These are phyloP conservation scores for Enteromius treurensis DNA, from an alignment of 2,797 vertebrate genomes.

Conservation along the genomic window DNA sequence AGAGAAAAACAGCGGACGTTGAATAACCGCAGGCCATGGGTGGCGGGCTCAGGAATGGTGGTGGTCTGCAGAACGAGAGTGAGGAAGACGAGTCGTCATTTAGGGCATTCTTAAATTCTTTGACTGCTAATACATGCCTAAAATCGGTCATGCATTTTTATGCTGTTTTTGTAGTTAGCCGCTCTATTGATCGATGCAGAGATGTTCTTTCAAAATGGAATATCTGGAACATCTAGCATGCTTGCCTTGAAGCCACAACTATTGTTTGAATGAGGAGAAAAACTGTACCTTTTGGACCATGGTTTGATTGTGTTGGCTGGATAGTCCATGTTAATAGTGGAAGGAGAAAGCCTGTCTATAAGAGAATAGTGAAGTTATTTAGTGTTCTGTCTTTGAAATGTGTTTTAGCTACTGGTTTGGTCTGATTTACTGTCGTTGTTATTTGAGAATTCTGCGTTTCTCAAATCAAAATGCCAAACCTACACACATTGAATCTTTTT, in stretches of 20 bases:
- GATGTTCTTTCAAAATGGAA: conserved; percentile 56
- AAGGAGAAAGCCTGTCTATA: conserved; percentile 55
- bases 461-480: conserved; percentile 37
- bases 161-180: conserved; percentile 47
- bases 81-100: conserved; percentile 56
- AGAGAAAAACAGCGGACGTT: conserved; percentile 70
- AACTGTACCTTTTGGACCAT: conserved; percentile 59
- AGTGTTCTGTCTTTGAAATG: conserved; percentile 53
- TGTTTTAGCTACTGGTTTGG: conserved; percentile 29
- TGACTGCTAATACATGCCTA: conserved; percentile 47
- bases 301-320: conserved; percentile 59
- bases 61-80: conserved; percentile 51
- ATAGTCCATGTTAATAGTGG: conserved; percentile 53
- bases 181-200: conserved; percentile 46
- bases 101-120: conserved; percentile 51
- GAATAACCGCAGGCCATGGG: conserved; percentile 66
- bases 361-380: conserved; percentile 48
- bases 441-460: conserved; percentile 42
- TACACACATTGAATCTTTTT: not conserved
- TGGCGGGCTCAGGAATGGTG: conserved; percentile 45
- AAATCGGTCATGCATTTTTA: conserved; percentile 54
- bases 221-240: conserved; percentile 56
- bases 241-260: conserved; percentile 51
- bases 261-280: conserved; percentile 46
- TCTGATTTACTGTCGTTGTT: conserved; percentile 50